Conservation (phyloP, 2,113 vertebrate species). For the Toxotes jaculatrix region DNA sequence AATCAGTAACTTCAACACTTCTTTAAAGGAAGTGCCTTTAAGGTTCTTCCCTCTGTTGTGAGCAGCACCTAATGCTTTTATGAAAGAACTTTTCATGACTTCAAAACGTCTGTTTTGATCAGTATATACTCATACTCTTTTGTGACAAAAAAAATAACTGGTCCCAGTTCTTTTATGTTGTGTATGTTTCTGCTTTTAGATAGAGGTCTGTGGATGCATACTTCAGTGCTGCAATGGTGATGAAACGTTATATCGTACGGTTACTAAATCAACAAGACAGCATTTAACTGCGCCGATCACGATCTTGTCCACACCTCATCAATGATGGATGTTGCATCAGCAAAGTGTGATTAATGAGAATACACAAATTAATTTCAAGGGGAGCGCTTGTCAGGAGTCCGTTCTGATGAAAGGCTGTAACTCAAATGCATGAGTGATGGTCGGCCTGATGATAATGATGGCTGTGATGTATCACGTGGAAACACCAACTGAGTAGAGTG, state of each 20-base stretch:
- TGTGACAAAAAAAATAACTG: background rate
- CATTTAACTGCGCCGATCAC: constrained; percentile 64
- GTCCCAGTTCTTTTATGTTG: background rate
- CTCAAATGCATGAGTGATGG: constrained; percentile 74
- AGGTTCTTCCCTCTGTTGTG: constrained; percentile 27
- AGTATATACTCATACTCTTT: background rate
- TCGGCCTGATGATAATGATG: constrained; percentile 59
- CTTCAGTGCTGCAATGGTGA: constrained; percentile 42
- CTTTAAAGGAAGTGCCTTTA: background rate
- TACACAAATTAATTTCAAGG: constrained; percentile 79
- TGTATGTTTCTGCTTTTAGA: background rate
- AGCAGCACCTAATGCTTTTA: background rate
- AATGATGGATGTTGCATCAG: constrained; percentile 78
- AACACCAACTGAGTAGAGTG: constrained; percentile 40
- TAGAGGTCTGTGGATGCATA: background rate
- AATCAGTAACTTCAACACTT: too few species aligned
- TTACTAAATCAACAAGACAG: constrained; percentile 78
- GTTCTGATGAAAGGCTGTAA: constrained; percentile 64
- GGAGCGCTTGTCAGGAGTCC: constrained; percentile 76
- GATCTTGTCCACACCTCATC: constrained; percentile 70
- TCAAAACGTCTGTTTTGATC: background rate
- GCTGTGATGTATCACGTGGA: constrained; percentile 66
- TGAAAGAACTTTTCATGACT: background rate
- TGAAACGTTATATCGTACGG: constrained; percentile 52
- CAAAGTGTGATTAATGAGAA: constrained; percentile 82